A percentile compares a stretch with the other conserved stretches of the same genome.
Evolutionary conservation across 2,797 vertebrate genomes (phyloP).

Genomic region (Hypotaenidia okinawae): DNA sequence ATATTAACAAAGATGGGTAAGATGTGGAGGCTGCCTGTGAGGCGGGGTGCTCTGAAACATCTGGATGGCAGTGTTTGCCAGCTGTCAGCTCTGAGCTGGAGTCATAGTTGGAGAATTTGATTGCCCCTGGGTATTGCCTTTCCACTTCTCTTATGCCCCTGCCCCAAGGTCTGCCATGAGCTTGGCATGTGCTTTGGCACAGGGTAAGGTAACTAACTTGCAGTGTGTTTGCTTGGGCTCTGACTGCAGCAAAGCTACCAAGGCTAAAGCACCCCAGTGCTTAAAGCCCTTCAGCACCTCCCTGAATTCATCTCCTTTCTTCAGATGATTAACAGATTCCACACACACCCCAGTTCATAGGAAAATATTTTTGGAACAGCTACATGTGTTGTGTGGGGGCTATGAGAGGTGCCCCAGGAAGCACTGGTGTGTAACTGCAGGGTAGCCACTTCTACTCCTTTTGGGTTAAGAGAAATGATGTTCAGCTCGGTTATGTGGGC

Average conservation of each 20-base stretch:
- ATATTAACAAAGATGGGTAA: not conserved
- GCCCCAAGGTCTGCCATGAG: not conserved
- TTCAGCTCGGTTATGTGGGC: not conserved
- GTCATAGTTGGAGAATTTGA: not conserved
- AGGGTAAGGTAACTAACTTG: not conserved
- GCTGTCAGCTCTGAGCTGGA: not conserved
- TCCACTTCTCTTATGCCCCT: not conserved
- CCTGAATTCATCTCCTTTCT: not conserved
- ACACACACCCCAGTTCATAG: accelerated
- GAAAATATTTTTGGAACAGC: not conserved
- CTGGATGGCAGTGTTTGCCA: not conserved
- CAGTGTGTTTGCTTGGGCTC: accelerated
- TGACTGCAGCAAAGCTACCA: not conserved
- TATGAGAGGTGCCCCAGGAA: not conserved
- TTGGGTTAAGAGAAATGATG: not conserved
- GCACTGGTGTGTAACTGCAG: not conserved
- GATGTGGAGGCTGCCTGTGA: not conserved
- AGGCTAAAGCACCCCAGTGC: not conserved
- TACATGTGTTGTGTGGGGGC: accelerated
- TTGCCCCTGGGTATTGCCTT: not conserved
- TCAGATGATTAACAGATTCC: not conserved
- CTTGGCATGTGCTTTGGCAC: not conserved
- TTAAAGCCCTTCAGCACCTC: not conserved
- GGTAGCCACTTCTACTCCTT: not conserved
- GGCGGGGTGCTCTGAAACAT: not conserved